phyloP scores from a whole-genome alignment of 2,113 vertebrate species.

The Acrocephalus arundinaceus region DNA sequence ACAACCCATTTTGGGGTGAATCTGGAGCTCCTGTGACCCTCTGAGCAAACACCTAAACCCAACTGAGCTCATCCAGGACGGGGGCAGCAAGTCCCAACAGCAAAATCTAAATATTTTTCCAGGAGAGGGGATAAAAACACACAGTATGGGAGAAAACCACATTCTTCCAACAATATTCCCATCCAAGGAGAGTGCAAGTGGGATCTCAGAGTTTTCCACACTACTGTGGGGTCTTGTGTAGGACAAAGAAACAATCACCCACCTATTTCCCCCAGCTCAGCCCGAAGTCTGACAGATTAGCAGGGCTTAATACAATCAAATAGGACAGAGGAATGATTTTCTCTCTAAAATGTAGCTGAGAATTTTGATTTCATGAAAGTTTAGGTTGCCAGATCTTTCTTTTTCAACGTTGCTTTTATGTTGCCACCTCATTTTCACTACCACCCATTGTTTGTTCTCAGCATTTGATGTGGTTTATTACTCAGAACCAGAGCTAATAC shows the following conservation, averaged over 20 bases:
- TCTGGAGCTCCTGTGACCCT: background rate
- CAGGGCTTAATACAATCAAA: background rate
- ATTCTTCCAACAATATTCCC: background rate
- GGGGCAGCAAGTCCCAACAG: background rate
- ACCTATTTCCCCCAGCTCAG: background rate
- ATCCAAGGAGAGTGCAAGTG: background rate
- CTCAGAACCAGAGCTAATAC: conserved; percentile 62
- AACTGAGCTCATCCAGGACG: background rate
- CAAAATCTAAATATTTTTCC: background rate
- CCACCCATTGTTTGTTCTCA: conserved; percentile 49
- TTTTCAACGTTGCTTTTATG: conserved; percentile 52
- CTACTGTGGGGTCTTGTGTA: fast-evolving
- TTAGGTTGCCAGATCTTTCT: conserved; percentile 3
- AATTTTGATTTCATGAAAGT: background rate
- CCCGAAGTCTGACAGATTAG: background rate
- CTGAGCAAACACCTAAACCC: background rate
- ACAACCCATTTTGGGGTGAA: fast-evolving
- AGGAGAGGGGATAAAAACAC: background rate
- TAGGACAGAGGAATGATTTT: background rate
- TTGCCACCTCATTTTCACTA: conserved; percentile 57
- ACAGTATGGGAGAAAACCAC: fast-evolving
- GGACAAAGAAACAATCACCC: background rate
- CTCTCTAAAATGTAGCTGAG: background rate
- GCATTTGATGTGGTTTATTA: conserved; percentile 49
- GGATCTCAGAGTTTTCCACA: background rate